Conservation (phyloP, 2,888 invertebrate species). For the Lycocerus yunnanus region DNA sequence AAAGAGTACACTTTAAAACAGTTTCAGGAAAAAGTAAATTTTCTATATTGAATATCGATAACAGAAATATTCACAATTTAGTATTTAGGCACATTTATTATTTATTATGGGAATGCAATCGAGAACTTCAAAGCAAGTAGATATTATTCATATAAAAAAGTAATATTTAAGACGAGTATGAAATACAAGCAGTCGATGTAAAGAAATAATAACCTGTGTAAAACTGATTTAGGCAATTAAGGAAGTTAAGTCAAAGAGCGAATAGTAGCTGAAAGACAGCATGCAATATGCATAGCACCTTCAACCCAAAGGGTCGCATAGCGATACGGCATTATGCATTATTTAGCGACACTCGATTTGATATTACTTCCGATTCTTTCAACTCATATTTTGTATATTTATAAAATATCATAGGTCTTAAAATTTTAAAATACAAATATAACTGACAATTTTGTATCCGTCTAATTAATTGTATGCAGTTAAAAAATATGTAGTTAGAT, state of each 20-base stretch:
- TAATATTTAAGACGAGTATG: background rate
- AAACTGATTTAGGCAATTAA: slow-evolving; percentile 36
- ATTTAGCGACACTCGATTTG: slow-evolving; percentile 47
- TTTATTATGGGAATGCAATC: background rate
- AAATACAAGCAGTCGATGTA: background rate
- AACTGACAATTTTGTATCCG: no score
- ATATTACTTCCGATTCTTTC: slow-evolving; percentile 47
- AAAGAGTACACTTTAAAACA: no score
- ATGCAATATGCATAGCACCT: slow-evolving; percentile 43
- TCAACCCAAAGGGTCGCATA: slow-evolving; percentile 41
- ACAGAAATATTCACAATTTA: background rate
- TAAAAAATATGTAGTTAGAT: no score
- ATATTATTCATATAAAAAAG: background rate
- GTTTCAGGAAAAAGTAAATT: background rate
- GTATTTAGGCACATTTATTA: background rate
- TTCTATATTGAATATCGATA: background rate
- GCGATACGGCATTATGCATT: slow-evolving; percentile 46
- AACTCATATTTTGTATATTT: slow-evolving; percentile 40
- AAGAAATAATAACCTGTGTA: slow-evolving; percentile 26
- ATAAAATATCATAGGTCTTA: slow-evolving; percentile 25
- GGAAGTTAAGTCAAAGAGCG: slow-evolving; percentile 39
- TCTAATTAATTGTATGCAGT: no score
- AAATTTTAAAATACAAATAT: background rate
- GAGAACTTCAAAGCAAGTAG: background rate
- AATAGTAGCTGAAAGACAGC: slow-evolving; percentile 42